Evolutionary conservation across 2,888 invertebrate species (phyloP), one percentile per base, ranked within the genome.

Genomic region (Drosophila aldrichi): DNA sequence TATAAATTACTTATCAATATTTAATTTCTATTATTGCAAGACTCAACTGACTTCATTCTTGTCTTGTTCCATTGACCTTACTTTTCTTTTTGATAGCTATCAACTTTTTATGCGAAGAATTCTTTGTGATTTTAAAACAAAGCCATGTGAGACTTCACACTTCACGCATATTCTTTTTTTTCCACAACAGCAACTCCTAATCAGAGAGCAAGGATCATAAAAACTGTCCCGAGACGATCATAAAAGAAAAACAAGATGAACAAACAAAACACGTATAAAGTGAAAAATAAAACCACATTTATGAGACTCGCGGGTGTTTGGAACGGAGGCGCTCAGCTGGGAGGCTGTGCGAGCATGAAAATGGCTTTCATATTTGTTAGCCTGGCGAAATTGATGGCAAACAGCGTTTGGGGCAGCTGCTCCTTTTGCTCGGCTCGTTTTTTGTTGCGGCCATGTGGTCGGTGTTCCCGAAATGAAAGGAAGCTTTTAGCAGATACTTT

Each of bases 401-500:
- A 83, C 78, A 78, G 71, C 77, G 82, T 83, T 81, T 74, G 84
- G 84, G 61, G 59, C 78, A 83, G 83, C 74, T 81, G 84, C 46
- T 48, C 44, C 20, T 43, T 32, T 25, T 10, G 51, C 64, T 66
- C 66, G 54, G 38, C 44, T 66, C 22, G 9, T 38, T 69, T 38
- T 52, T 18, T 71, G 67, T 63, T 86, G 80, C 68, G 69, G 82
- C 76, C 82, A 70, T 76, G 79, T 76, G 63, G 52, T 74, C 78
- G 68, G 18, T 55, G 51, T 52, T 78, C 63, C 51, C 56, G 66
- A 57, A 77, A 85, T 76, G 86, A 78, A 75, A 74, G 88, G 78
- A 89, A 86, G 90, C 85, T 89, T 89, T 86, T 86, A 86, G 86
- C 85, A 89, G 85, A 89, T 86, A 88, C 84, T 89, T 86, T 82